Evolutionary conservation across 2,797 vertebrate species (phyloP).

Genomic region (Hypotaenidia philippensis): DNA sequence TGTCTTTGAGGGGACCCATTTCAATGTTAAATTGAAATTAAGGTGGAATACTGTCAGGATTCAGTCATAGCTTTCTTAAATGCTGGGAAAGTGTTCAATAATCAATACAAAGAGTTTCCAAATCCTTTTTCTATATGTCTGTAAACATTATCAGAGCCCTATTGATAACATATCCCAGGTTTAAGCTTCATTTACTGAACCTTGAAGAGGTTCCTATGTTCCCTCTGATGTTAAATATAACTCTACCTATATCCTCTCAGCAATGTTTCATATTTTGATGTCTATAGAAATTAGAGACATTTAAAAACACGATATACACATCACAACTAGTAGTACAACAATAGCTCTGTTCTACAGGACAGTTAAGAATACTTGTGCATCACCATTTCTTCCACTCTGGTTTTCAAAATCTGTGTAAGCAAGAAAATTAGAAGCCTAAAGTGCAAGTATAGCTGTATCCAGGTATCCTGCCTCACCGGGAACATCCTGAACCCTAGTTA

Average conservation of each 20-base stretch:
- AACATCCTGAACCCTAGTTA: background rate
- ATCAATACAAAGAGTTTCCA: background rate
- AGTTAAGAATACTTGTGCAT: background rate
- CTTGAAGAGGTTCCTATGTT: background rate
- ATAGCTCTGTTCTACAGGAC: background rate
- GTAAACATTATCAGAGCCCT: background rate
- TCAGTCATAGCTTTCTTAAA: background rate
- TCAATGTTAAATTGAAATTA: background rate
- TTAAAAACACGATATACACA: background rate
- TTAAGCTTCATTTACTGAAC: background rate
- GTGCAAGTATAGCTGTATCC: background rate
- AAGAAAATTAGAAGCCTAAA: background rate
- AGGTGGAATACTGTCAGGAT: background rate
- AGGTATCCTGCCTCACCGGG: background rate
- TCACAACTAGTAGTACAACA: background rate
- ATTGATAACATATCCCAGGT: background rate
- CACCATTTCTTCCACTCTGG: background rate
- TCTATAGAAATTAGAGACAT: background rate
- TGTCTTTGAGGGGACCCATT: background rate
- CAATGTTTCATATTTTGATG: background rate
- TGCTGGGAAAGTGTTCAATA: background rate
- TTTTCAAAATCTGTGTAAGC: fast-evolving
- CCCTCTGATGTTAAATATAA: background rate
- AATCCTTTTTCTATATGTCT: background rate
- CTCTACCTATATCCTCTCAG: background rate